Percentiles rank a stretch among this genome's conserved stretches.
Evolutionary conservation across 2,888 invertebrate species (phyloP).

Genomic region (Pimpla rufipes): DNA sequence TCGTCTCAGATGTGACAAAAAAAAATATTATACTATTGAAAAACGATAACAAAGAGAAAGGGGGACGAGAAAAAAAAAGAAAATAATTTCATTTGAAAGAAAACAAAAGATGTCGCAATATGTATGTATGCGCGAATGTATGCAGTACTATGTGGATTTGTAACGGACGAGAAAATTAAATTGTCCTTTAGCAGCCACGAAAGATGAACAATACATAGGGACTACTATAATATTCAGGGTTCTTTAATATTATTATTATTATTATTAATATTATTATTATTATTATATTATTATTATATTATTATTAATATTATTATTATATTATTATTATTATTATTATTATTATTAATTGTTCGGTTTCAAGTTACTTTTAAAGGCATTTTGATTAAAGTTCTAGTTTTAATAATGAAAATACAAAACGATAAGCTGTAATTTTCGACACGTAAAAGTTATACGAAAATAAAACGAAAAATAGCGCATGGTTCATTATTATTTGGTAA

Average conservation of each 20-base stretch:
- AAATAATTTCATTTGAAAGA: slow-evolving; percentile 56
- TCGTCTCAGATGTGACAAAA: slow-evolving; percentile 48
- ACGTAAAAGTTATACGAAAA: slow-evolving; percentile 72
- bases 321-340: slow-evolving; percentile 67
- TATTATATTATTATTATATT: slow-evolving; percentile 46
- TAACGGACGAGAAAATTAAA: slow-evolving; percentile 33
- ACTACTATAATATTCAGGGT: slow-evolving; percentile 81
- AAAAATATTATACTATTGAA: slow-evolving; percentile 20
- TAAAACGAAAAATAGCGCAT: slow-evolving; percentile 73
- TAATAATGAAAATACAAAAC: slow-evolving; percentile 69
- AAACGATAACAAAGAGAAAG: too few species aligned
- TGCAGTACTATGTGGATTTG: slow-evolving; percentile 76
- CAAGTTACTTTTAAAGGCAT: slow-evolving; percentile 82
- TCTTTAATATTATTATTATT: slow-evolving; percentile 75
- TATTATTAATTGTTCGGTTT: slow-evolving; percentile 79
- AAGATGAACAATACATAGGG: slow-evolving; percentile 78
- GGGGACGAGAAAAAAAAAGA: slow-evolving; percentile 52
- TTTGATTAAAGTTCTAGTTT: slow-evolving; percentile 78
- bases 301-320: slow-evolving; percentile 54
- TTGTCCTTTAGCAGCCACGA: slow-evolving; percentile 49
- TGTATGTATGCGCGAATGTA: slow-evolving; percentile 76
- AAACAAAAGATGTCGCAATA: slow-evolving; percentile 70
- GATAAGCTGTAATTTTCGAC: slow-evolving; percentile 80
- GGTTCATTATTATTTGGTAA: slow-evolving; percentile 77
- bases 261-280: slow-evolving; percentile 54